Evolutionary conservation across 2,797 vertebrate genomes (phyloP).

Genomic region (Cyclura pinguis): DNA sequence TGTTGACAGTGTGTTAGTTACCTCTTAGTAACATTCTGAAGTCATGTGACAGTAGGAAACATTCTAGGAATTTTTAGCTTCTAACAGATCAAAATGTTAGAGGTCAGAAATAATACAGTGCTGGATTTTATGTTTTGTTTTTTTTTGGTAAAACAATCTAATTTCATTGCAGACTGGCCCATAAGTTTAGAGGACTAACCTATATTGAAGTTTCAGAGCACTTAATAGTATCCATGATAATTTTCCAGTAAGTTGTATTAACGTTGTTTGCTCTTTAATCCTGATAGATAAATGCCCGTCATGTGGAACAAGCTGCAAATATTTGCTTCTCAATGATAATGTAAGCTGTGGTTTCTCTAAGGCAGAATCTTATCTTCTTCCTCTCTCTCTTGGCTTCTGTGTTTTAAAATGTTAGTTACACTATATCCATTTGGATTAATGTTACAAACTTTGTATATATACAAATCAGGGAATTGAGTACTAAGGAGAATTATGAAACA

Average conservation of each 20-base stretch:
- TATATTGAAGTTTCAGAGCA: neutral
- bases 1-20: neutral
- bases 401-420: neutral
- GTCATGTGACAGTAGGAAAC: neutral
- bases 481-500: neutral
- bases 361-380: neutral
- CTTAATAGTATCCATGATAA: neutral
- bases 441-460: neutral
- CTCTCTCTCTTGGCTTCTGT: neutral
- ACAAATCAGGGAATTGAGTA: neutral
- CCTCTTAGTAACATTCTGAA: neutral
- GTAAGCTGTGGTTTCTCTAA: slow-evolving; percentile 75
- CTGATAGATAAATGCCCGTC: slow-evolving; percentile 84
- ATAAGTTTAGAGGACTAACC: neutral
- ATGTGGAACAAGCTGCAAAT: slow-evolving; percentile 85
- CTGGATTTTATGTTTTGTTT: neutral
- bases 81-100: neutral
- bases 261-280: slow-evolving; percentile 3
- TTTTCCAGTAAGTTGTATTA: neutral
- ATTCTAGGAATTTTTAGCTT: slow-evolving; percentile 8
- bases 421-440: neutral
- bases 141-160: neutral
- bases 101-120: neutral
- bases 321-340: slow-evolving; percentile 86
- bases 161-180: neutral